A percentile compares a stretch with the other conserved stretches of the same genome.
Conservation (phyloP, 1,140 invertebrate species). For the Hycleus phaleratus region DNA sequence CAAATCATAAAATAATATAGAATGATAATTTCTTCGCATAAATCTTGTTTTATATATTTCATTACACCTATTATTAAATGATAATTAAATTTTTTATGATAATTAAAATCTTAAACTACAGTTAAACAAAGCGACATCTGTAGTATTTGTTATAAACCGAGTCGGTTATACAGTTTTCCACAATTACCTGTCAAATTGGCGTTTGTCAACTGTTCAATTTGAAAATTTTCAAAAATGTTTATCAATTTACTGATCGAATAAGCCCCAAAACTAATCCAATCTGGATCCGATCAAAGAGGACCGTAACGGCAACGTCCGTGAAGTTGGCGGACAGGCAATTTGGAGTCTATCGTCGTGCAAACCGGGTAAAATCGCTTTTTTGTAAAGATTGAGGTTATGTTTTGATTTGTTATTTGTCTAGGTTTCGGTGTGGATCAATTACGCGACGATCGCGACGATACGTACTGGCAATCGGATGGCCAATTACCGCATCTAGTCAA, state of each 20-base stretch:
- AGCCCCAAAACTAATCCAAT: not conserved
- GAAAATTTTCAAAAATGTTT: too few relatives aligned
- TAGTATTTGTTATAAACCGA: too few relatives aligned
- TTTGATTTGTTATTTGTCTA: slow-evolving; percentile 34
- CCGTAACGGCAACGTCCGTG: slow-evolving; percentile 69
- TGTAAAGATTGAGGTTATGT: not conserved
- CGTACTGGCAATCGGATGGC: slow-evolving; percentile 99
- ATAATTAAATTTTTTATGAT: too few relatives aligned
- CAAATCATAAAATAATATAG: too few relatives aligned
- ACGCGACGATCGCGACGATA: slow-evolving; percentile 89
- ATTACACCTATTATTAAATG: too few relatives aligned
- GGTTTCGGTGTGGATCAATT: slow-evolving; percentile 97
- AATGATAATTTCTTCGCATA: too few relatives aligned
- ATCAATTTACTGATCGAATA: not conserved
- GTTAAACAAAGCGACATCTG: too few relatives aligned
- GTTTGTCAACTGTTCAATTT: too few relatives aligned
- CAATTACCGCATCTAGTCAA: slow-evolving; percentile 96
- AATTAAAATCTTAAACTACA: too few relatives aligned
- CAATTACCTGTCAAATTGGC: too few relatives aligned
- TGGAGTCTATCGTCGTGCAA: slow-evolving; percentile 98
- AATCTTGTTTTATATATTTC: too few relatives aligned
- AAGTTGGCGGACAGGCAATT: slow-evolving; percentile 93
- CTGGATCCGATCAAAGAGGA: slow-evolving; percentile 63
- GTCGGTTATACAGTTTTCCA: too few relatives aligned
- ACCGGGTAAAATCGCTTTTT: slow-evolving; percentile 57